phyloP scores from a whole-genome alignment of 2,113 vertebrate species.

The Periophthalmodon schlosseri region DNA sequence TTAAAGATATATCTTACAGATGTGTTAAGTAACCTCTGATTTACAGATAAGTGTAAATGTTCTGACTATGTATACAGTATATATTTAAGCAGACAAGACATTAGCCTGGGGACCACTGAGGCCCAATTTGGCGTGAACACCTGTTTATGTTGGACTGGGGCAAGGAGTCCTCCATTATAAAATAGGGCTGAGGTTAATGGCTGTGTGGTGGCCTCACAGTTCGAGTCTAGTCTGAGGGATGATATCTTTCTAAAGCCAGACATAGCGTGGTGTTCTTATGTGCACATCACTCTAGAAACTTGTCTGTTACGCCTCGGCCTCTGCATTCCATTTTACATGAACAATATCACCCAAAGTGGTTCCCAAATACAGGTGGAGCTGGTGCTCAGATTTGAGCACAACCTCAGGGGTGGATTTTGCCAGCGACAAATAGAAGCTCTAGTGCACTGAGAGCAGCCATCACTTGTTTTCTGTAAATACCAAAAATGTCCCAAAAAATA shows the following conservation, averaged over 20 bases:
- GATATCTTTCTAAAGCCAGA: constrained; percentile 55
- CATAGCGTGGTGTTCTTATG: constrained; percentile 24
- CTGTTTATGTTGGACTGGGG: constrained; percentile 77
- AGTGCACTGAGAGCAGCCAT: no score
- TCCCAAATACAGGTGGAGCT: background rate
- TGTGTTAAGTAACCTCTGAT: constrained; percentile 59
- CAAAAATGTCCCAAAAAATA: no score
- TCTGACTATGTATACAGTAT: constrained; percentile 30
- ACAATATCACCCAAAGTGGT: background rate
- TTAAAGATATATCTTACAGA: constrained; percentile 35
- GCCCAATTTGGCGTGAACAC: constrained; percentile 66
- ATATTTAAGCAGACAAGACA: constrained; percentile 57
- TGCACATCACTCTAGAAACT: constrained; percentile 27
- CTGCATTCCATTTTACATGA: background rate
- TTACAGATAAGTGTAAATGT: constrained; percentile 52
- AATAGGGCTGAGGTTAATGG: constrained; percentile 77
- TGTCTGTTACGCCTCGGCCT: constrained; percentile 26
- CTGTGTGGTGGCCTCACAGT: constrained; percentile 71
- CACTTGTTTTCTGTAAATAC: no score
- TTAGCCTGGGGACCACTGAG: constrained; percentile 60
- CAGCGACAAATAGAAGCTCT: no score
- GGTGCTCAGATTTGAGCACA: background rate
- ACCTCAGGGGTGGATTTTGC: no score
- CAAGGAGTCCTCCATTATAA: constrained; percentile 61
- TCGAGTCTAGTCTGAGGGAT: constrained; percentile 67